Base-by-base conservation (phyloP, 1,140 invertebrate genomes). In the Plectus sambesii region DNA sequence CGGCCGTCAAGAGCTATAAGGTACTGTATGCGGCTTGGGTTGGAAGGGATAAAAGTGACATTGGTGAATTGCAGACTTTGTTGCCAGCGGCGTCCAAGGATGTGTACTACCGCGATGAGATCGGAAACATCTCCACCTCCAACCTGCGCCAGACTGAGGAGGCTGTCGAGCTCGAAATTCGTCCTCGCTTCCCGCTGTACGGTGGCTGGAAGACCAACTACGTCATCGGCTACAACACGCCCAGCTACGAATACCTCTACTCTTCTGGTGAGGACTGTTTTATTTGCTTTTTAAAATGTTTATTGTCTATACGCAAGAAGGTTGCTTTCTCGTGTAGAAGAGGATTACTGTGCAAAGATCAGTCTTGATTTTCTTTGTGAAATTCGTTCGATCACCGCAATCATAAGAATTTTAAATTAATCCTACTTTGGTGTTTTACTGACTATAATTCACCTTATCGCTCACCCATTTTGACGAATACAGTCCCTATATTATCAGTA, bases 141-240 rank as follows among this genome's bases (percentile, higher is more conserved):
- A 83, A 90, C 68, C 82, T 94, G 70, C 77, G 81, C 58, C 66
- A 83, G 17, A 17, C 15, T 8, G 9, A 15, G 8, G 88, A 94
- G 68, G 83, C 84, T 27, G 85, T 94, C n/a, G 88, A 96, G 68
- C 69, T 96, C 1, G 90, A 93, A 62, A 72, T 98, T 1, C 75
- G 86, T 39, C 90, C 92, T 2, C 74, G 92, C 56, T 98, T 93
- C 69, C 90, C 92, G 19, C 72, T 98, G 0, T 97, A 96, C 74
- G 92, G 92, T 42, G 90, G 92, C 2, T 97, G 92, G 90, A 89
- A 87, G 71, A 94, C 88, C 4, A 82, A 87, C 61, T 97, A 97
- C 70, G 83, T 81, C 30, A 73, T 94, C 38, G 90, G 92, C 0
- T 97, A 97, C 72, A 93, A 90, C 74, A 81, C 96, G 1, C 90